Evolutionary conservation across 2,888 invertebrate species (phyloP).

Genomic region (Patella pellucida): DNA sequence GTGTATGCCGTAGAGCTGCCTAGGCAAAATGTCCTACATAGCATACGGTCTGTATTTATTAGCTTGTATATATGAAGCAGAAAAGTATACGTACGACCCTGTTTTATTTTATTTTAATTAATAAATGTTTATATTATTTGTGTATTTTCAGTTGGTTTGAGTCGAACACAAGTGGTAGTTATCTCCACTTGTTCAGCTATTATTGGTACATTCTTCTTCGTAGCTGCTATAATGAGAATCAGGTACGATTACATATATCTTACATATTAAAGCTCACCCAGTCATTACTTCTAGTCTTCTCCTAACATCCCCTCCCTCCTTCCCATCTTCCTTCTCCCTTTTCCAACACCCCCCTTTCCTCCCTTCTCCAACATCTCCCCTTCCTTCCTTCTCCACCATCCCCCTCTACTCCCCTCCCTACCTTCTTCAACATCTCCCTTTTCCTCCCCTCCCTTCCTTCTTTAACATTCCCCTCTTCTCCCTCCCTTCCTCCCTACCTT

Average conservation of each 20-base stretch:
- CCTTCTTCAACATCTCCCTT: too few relatives aligned
- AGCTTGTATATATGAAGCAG: neutral
- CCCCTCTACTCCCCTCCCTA: too few relatives aligned
- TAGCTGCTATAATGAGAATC: conserved; percentile 57
- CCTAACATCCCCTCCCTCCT: too few relatives aligned
- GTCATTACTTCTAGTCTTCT: too few relatives aligned
- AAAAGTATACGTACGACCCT: neutral
- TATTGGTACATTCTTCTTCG: conserved; percentile 59
- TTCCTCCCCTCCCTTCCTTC: too few relatives aligned
- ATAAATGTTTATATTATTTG: neutral
- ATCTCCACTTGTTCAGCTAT: conserved; percentile 62
- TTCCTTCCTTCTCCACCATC: too few relatives aligned
- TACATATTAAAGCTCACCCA: too few relatives aligned
- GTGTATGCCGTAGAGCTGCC: neutral
- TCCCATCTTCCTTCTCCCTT: too few relatives aligned
- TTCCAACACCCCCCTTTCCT: too few relatives aligned
- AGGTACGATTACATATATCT: conserved; percentile 42
- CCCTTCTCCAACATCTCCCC: too few relatives aligned
- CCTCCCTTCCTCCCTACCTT: too few relatives aligned
- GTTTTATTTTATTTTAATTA: neutral
- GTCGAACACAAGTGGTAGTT: conserved; percentile 58
- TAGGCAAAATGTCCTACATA: neutral
- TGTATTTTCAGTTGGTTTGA: conserved; percentile 48
- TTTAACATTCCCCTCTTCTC: too few relatives aligned
- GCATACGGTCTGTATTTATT: neutral